Base-by-base conservation (phyloP, 2,888 invertebrate species). In the Plebejus melissa region DNA sequence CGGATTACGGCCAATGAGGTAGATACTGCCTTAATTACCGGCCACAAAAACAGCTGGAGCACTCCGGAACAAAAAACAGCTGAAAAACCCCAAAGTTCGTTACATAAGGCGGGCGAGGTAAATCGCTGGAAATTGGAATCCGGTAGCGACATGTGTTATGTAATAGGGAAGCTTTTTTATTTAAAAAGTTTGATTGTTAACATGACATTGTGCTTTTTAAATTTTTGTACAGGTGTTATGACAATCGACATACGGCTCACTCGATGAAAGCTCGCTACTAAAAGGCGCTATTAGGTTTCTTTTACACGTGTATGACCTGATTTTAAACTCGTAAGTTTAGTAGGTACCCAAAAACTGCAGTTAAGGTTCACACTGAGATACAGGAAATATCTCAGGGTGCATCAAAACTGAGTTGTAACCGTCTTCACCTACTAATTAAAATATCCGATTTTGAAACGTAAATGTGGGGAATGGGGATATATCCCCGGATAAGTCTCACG, bases 61-160 rank as follows among this genome's bases (percentile, higher is more conserved):
- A 80, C 77, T 83, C 81, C 81, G 82, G 85, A 86, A 88, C 86
- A 86, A 84, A 83, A 80, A 76, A 79, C 77, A 78, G 78, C 79
- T 79, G 80, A 81, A 83, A 84, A 83, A 80, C 77, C 57, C 76
- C 74, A 77, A 70, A 76, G 75, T 76, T 74, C 79, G 78, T 80
- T 85, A 86, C 81, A 82, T 83, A 84, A 84, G 82, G 81, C 82
- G 82, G 82, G 85, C 90, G 90, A 84, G 82, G 88, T 88, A 87
- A 90, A 90, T 90, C 82, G 89, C 77, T 77, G 83, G 89, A 90
- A 89, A 90, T 90, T 90, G 82, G 82, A 82, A 82, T 83, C 83
- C 82, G 78, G 81, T 69, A 77, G 78, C 77, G 76, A 78, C 79
- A 78, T 79, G 76, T 79, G 79, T 77, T 78, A 75, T 69, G 60